phyloP scores from a whole-genome alignment of 2,113 vertebrate genomes.

The Corythornis madagascariensis region DNA sequence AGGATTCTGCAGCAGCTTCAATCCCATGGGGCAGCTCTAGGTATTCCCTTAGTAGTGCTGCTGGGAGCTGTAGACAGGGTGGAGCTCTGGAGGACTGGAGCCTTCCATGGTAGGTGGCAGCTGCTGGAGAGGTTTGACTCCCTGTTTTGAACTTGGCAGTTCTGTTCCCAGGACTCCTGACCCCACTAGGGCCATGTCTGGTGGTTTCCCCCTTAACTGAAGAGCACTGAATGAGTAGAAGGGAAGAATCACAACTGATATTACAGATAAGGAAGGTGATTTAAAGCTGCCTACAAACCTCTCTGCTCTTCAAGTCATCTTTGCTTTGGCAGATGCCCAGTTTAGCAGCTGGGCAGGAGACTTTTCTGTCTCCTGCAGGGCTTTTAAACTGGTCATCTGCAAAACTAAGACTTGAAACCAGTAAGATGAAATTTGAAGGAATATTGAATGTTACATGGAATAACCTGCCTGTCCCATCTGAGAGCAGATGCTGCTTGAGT shows the following conservation, averaged over 20 bases:
- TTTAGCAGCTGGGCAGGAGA: constrained; percentile 5
- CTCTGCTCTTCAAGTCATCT: neutral
- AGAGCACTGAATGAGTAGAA: neutral
- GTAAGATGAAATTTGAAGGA: neutral
- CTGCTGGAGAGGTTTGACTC: neutral
- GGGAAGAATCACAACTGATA: neutral
- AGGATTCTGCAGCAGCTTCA: neutral
- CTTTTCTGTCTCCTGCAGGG: neutral
- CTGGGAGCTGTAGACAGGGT: no score
- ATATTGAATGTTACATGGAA: neutral
- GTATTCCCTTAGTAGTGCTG: neutral
- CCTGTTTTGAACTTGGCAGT: neutral
- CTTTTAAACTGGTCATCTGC: neutral
- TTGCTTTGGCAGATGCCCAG: neutral
- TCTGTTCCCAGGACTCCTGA: neutral
- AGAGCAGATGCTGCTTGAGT: neutral
- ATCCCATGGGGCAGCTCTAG: neutral
- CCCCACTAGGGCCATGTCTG: neutral
- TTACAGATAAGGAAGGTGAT: neutral
- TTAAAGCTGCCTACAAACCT: neutral
- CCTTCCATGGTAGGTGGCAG: neutral
- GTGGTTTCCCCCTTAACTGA: neutral
- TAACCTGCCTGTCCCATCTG: constrained; percentile 22
- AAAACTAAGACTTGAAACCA: neutral
- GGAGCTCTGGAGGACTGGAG: neutral